Percentiles rank a stretch among this genome's conserved stretches.
These are phyloP conservation scores for Phrynocephalus vlangalii DNA, from an alignment of 2,797 vertebrate genomes.

Conservation along the genomic window DNA sequence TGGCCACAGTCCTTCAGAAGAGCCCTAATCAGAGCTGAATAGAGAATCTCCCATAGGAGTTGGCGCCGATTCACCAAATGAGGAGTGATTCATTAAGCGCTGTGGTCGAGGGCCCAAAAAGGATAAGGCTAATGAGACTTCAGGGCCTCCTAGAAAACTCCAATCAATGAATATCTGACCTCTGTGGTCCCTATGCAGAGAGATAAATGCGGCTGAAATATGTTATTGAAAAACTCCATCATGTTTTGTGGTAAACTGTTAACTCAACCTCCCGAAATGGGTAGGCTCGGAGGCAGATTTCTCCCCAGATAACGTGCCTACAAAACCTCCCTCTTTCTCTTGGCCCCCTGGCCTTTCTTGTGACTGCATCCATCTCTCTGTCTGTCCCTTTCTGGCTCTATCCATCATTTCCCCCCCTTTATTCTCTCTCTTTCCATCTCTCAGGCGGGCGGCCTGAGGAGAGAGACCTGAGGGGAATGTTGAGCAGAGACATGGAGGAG, in stretches of 20 bases:
- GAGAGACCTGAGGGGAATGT: slow-evolving; percentile 20
- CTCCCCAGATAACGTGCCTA: background rate
- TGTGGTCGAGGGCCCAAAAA: background rate
- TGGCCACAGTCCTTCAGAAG: no score
- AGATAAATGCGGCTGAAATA: background rate
- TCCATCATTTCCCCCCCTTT: slow-evolving; percentile 20
- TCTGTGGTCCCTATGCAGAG: background rate
- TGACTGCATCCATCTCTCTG: background rate
- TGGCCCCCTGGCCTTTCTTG: background rate
- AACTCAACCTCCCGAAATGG: no score
- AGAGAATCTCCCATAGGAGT: no score
- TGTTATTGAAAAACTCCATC: background rate
- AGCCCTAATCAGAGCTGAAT: no score
- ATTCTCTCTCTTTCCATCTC: background rate
- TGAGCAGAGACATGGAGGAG: background rate
- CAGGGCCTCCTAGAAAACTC: background rate
- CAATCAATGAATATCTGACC: background rate
- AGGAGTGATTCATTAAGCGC: background rate
- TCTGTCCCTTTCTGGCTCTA: slow-evolving; percentile 17
- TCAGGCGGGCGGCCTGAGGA: slow-evolving; percentile 21
- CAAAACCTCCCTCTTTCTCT: background rate
- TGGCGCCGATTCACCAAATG: no score
- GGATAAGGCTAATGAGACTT: background rate
- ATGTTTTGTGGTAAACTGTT: rapidly evolving
- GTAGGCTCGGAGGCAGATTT: background rate